These are phyloP conservation scores for Ceyx cyanopectus DNA, from an alignment of 2,113 vertebrate genomes.

Conservation along the genomic window DNA sequence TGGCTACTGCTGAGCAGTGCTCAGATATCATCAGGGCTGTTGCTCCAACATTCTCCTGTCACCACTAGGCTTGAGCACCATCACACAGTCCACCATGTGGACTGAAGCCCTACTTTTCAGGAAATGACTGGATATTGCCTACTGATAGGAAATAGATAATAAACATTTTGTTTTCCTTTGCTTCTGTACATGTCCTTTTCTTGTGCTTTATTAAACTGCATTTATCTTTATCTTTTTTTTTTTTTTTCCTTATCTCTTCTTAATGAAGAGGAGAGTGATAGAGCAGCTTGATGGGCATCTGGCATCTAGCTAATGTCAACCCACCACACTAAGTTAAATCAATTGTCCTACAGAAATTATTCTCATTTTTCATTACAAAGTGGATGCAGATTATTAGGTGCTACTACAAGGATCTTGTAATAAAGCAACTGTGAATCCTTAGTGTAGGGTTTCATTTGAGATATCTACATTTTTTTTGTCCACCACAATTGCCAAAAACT, in stretches of 20 bases:
- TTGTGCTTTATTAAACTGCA: background rate
- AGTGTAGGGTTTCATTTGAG: background rate
- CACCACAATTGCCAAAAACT: background rate
- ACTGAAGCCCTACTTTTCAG: background rate
- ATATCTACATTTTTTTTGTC: background rate
- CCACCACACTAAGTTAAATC: background rate
- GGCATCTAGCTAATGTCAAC: background rate
- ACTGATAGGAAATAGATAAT: background rate
- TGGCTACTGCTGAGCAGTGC: background rate
- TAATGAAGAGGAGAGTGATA: background rate
- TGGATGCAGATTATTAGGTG: background rate
- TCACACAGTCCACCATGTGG: background rate
- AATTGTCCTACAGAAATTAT: background rate
- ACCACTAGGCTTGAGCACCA: rapidly evolving
- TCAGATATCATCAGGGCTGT: background rate
- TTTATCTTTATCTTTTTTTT: background rate
- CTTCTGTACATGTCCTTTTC: background rate
- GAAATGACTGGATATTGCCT: background rate
- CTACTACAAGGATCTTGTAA: background rate
- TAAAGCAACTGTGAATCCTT: background rate
- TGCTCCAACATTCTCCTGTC: background rate
- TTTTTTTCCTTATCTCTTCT: background rate
- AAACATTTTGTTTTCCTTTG: background rate
- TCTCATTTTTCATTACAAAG: background rate
- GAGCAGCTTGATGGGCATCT: background rate